Base-by-base conservation (phyloP, 2,888 invertebrate genomes). In the Coremacera marginata region DNA sequence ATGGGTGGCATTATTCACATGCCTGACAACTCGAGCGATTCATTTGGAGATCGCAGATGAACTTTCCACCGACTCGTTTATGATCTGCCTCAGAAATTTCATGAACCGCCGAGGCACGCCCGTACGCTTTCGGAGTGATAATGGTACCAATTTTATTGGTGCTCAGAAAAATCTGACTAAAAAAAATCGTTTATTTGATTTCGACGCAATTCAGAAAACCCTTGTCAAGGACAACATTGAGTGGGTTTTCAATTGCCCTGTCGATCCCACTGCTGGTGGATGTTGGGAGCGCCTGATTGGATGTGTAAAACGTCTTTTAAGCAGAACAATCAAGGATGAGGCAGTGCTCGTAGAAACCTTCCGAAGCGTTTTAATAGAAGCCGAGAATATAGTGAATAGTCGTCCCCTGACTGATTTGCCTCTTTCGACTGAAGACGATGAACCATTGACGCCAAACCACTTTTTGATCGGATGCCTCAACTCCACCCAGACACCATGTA, bases 201-300 rank as follows among this genome's bases (percentile, higher is more conserved):
- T 51, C 19, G 52, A 76, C 19, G 22, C 25, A 2, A 72, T 78
- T 16, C 3, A 16, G 8, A 49, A 67, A 0, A 74, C 74, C 57
- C 31, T 71, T 4, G 52, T 63, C 0, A 62, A n/a, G 2, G 22
- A 16, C 0, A 75, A 75, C 22, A 78, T 79, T 11, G 78, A 78
- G 8, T 77, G 75, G 79, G 9, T 70, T 9, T 80, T 79, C 44
- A 81, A 78, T 60, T 79, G 77, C 16, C 68, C 77, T 7, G 8
- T 19, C 3, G 77, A 79, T 25, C 80, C 80, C 3, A 78, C 71
- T 37, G 80, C 81, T 72, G 82, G 81, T 5, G 83, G 83, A 1
- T 77, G 81, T 34, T 83, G 82, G 83, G 78, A 78, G 67, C 74
- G 71, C n/a, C 51, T 79, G 0, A 67, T 79, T 0, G 7, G 44